phyloP scores from a whole-genome alignment of 2,888 invertebrate genomes.

The Hydrotaea cyrtoneurina region DNA sequence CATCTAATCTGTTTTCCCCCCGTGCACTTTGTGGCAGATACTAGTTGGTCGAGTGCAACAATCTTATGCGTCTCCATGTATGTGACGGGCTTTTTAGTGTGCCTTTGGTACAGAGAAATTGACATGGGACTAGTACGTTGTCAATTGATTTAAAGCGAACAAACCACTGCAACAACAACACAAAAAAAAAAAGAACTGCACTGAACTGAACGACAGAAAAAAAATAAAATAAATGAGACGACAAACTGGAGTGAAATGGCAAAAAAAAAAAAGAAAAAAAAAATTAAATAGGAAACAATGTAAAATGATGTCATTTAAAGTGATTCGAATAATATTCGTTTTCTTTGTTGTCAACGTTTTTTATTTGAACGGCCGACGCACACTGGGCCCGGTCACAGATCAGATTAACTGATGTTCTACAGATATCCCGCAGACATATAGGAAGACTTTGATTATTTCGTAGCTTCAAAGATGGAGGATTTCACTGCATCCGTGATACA shows the following conservation, averaged over 20 bases:
- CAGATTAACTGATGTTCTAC: too few species aligned
- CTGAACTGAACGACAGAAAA: too few species aligned
- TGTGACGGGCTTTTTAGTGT: not conserved
- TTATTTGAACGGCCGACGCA: not conserved
- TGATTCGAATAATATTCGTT: conserved; percentile 21
- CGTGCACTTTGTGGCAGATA: not conserved
- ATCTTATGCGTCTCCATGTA: not conserved
- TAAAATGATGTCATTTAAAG: conserved; percentile 33
- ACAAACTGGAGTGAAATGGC: conserved; percentile 8
- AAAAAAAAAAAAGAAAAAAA: not conserved
- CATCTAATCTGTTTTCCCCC: too few species aligned
- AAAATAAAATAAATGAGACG: not conserved
- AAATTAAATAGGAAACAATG: conserved; percentile 29
- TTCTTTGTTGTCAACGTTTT: conserved; percentile 32
- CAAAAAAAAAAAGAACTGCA: not conserved
- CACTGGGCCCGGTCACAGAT: not conserved
- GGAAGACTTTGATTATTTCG: too few species aligned
- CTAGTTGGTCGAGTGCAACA: not conserved
- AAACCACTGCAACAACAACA: not conserved
- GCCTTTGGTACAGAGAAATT: not conserved
- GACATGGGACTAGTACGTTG: conserved; percentile 18
- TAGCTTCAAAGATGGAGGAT: too few species aligned
- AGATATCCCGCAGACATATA: too few species aligned
- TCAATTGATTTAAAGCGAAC: conserved; percentile 30
- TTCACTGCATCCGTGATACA: too few species aligned